Percentiles rank a stretch among this genome's conserved stretches.
These are phyloP conservation scores for Ramphastos sulfuratus DNA, from an alignment of 2,113 vertebrate species.

Conservation along the genomic window DNA sequence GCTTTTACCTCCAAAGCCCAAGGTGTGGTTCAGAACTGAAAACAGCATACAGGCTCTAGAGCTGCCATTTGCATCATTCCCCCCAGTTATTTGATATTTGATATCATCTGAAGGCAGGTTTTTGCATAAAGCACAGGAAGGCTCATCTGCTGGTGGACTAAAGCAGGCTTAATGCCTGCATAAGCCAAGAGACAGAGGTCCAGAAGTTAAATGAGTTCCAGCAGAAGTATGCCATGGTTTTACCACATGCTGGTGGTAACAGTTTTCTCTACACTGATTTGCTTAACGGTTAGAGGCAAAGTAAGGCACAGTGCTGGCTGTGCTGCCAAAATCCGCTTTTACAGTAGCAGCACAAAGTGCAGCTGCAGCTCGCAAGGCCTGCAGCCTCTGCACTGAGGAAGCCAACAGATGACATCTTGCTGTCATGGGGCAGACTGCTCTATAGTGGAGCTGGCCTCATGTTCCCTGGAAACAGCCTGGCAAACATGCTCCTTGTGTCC, in stretches of 20 bases:
- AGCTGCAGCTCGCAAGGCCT: slow-evolving; percentile 49
- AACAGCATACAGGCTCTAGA: not conserved
- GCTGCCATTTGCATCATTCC: not conserved
- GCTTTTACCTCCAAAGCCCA: not conserved
- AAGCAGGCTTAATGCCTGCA: not conserved
- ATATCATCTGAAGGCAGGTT: slow-evolving; percentile 11
- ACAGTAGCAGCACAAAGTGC: slow-evolving; percentile 54
- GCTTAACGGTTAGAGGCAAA: not conserved
- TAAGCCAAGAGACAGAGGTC: not conserved
- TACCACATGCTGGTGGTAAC: not conserved
- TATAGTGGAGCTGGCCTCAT: slow-evolving; percentile 32
- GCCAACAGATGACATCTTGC: slow-evolving; percentile 52
- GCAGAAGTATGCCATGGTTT: not conserved
- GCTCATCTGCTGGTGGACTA: not conserved
- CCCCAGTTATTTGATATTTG: slow-evolving; percentile 7
- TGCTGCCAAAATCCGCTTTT: slow-evolving; percentile 21
- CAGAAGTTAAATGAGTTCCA: not conserved
- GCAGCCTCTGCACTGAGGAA: slow-evolving; percentile 35
- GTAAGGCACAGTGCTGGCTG: not conserved
- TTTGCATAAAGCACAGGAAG: not conserved
- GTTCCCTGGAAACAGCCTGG: slow-evolving; percentile 63
- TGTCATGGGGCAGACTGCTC: not conserved
- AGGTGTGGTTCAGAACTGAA: not conserved
- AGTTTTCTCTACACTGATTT: not conserved
- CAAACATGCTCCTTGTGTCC: slow-evolving; percentile 51